These are phyloP conservation scores for Sycobia sp. DNA, from an alignment of 1,140 invertebrate genomes.

Conservation along the genomic window DNA sequence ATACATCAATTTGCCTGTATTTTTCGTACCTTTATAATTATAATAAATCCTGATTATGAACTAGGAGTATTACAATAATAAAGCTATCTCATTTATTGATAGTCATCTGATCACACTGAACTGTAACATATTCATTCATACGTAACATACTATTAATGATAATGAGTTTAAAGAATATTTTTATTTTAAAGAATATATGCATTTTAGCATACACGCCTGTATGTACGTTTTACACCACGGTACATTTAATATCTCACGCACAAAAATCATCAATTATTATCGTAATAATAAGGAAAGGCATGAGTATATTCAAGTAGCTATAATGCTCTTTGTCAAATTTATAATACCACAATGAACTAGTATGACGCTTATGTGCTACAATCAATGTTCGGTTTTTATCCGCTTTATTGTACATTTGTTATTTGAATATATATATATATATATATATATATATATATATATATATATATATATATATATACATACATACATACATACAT, in stretches of 20 bases:
- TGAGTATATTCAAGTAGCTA: constrained; percentile 38
- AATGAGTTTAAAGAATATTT: constrained; percentile 35
- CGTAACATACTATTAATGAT: constrained; percentile 28
- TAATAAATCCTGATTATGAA: constrained; percentile 37
- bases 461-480: too few species aligned
- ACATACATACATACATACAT: constrained; percentile 38
- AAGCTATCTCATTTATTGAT: constrained; percentile 39
- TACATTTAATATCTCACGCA: constrained; percentile 19
- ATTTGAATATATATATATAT: constrained; percentile 44
- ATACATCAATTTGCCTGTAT: constrained; percentile 31
- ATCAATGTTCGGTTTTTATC: constrained; percentile 25
- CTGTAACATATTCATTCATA: constrained; percentile 25
- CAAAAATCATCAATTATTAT: constrained; percentile 31
- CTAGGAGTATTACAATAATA: constrained; percentile 43
- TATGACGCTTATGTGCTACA: constrained; percentile 9
- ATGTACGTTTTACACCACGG: constrained; percentile 22
- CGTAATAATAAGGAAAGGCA: constrained; percentile 40
- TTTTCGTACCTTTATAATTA: constrained; percentile 38
- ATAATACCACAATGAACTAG: constrained; percentile 27
- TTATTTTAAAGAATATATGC: constrained; percentile 44
- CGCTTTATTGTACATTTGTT: constrained; percentile 46
- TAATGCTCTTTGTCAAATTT: constrained; percentile 27
- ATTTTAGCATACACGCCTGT: constrained; percentile 35
- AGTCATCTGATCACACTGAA: constrained; percentile 27
- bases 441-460: background rate